Percentiles rank a stretch among this genome's conserved stretches.
Conservation (phyloP, 2,113 vertebrate species). For the Phyllopteryx taeniolatus region DNA sequence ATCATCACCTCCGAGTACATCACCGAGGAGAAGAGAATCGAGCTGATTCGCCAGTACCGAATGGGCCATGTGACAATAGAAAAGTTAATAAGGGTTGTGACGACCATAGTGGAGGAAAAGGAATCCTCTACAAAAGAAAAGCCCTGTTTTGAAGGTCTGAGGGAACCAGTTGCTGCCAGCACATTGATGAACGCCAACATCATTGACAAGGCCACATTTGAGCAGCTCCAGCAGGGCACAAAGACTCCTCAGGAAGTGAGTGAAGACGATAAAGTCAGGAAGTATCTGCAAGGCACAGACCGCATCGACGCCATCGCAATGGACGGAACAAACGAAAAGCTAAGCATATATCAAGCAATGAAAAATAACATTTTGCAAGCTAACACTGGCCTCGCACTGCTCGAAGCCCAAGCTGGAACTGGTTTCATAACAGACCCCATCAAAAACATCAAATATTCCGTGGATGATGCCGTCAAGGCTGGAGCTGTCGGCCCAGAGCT, state of each 20-base stretch:
- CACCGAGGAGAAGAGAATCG: slow-evolving; percentile 82
- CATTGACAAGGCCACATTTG: slow-evolving; percentile 80
- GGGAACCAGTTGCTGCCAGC: slow-evolving; percentile 78
- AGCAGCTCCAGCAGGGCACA: slow-evolving; percentile 83
- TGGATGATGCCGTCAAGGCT: slow-evolving; percentile 85
- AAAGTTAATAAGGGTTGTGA: slow-evolving; percentile 85
- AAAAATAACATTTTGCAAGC: slow-evolving; percentile 79
- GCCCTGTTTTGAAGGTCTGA: slow-evolving; percentile 82
- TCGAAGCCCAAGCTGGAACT: slow-evolving; percentile 93
- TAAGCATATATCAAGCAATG: slow-evolving; percentile 91
- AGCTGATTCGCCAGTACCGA: slow-evolving; percentile 87
- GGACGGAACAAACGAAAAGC: slow-evolving; percentile 82
- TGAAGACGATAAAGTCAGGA: slow-evolving; percentile 73
- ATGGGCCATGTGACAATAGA: slow-evolving; percentile 88
- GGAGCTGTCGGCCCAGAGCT: slow-evolving; percentile 84
- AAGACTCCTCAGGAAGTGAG: slow-evolving; percentile 83
- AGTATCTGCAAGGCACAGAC: slow-evolving; percentile 81
- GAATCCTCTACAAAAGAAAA: slow-evolving; percentile 76
- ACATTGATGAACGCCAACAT: slow-evolving; percentile 82
- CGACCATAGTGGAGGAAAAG: slow-evolving; percentile 85
- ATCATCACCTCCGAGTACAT: slow-evolving; percentile 92
- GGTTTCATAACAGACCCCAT: slow-evolving; percentile 84
- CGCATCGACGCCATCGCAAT: slow-evolving; percentile 82
- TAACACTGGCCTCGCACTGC: slow-evolving; percentile 78
- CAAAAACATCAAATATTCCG: slow-evolving; percentile 76